Conservation (phyloP, 2,888 invertebrate species). For the Aphrophora alni region DNA sequence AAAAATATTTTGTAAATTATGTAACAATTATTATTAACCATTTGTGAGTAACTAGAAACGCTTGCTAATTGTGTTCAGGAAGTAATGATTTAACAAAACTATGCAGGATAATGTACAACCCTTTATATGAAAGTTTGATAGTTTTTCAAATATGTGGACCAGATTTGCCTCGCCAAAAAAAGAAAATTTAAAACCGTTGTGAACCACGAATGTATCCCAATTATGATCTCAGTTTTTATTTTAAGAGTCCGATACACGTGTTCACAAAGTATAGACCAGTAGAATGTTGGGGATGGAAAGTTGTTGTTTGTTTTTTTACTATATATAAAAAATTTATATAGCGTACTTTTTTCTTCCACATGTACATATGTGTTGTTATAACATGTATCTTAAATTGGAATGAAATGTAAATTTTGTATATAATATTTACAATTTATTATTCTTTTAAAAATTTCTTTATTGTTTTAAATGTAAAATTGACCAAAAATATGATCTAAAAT, state of each 20-base stretch:
- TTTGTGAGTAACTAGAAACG: background rate
- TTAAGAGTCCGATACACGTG: background rate
- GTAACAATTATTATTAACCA: background rate
- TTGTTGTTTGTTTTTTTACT: conserved; percentile 3
- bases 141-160: background rate
- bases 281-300: background rate
- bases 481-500: background rate
- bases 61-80: conserved; percentile 11
- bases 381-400: background rate
- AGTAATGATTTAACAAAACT: background rate
- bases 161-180: background rate
- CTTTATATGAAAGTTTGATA: background rate
- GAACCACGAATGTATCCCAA: background rate
- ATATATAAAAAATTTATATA: background rate
- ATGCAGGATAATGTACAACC: background rate
- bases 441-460: background rate
- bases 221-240: background rate
- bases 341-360: background rate
- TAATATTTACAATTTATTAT: background rate
- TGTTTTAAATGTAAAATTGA: background rate
- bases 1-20: background rate
- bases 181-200: background rate
- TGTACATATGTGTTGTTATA: background rate
- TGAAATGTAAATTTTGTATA: background rate
- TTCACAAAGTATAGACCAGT: background rate